Conservation (phyloP, 2,888 invertebrate genomes). For the Oscheius sp. region DNA sequence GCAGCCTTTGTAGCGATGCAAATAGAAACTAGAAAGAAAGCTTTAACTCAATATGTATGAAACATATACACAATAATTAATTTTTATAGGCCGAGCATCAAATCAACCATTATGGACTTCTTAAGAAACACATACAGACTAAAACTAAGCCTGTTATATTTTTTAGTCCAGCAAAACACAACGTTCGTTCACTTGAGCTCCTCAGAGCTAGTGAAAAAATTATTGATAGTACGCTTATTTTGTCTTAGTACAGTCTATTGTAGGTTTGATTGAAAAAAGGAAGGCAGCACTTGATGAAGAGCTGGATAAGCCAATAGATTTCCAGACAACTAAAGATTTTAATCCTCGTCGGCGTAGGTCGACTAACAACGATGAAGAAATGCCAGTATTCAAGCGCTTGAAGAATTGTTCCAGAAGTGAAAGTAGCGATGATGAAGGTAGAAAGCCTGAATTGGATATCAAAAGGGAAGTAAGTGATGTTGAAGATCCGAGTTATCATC, state of each 20-base stretch:
- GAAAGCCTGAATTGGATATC: too few species aligned
- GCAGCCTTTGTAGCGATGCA: not conserved
- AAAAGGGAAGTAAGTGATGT: too few species aligned
- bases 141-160: conserved; percentile 10
- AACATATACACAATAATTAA: not conserved
- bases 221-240: not conserved
- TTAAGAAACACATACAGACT: conserved; percentile 11
- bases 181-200: conserved; percentile 4
- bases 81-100: conserved; percentile 4
- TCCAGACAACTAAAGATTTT: too few species aligned
- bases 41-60: conserved; percentile 12
- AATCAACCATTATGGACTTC: not conserved
- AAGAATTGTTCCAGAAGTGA: too few species aligned
- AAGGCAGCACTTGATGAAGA: not conserved
- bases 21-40: not conserved
- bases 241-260: not conserved
- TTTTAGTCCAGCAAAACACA: conserved; percentile 11
- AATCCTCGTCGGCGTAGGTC: too few species aligned
- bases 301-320: not conserved
- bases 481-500: too few species aligned
- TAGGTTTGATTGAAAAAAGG: conserved; percentile 2
- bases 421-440: too few species aligned
- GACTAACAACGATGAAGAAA: too few species aligned
- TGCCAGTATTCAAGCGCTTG: too few species aligned
- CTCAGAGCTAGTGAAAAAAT: conserved; percentile 12